Evolutionary conservation across 2,113 vertebrate genomes (phyloP), one percentile per base, ranked within the genome.

Genomic region (Glaucomys volans): DNA sequence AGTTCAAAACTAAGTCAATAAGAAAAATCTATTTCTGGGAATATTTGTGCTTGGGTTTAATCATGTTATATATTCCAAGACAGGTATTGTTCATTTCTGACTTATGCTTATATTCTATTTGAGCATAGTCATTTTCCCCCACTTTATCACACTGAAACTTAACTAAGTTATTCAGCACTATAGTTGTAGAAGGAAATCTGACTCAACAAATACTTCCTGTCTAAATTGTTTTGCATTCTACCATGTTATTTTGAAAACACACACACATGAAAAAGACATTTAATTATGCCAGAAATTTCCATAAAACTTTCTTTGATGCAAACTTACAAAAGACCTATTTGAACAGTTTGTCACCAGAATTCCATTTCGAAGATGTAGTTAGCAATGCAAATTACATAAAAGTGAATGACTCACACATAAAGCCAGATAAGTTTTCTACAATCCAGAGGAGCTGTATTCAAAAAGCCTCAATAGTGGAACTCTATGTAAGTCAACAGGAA

Each of bases 291-390:
- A 92, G 92, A 81, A 8, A 96, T 69, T 67, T 74, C 91, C 77
- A 88, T 85, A 91, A 97, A 95, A 90, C 40, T 92, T 95, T 92
- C 75, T 98, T 87, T 96, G 81, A 96, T 62, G 22, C 6, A 81
- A 92, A 94, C 52, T 90, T 94, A 84, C 37, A 93, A 96, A 95
- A 95, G 32, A 87, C 26, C 59, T 75, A 62, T 95, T 85, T 77
- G 30, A 94, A 92, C 26, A 95, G 71, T 81, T 91, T 91, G 90
- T 92, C 75, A 91, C 50, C 6, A 94, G 87, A 92, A 96, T 85
- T 96, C n/a, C 67, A 88, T 72, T 81, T 88, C n/a, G 87, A 96
- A 96, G 95, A 95, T 88, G 62, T 81, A 95, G 44, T 77, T 79
- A 81, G 69, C 76, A 92, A 95, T 64, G 74, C 74, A 89, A 94